Evolutionary conservation across 2,113 vertebrate species (phyloP), one percentile per base, ranked within the genome.

Genomic region (Larimichthys polyactis): DNA sequence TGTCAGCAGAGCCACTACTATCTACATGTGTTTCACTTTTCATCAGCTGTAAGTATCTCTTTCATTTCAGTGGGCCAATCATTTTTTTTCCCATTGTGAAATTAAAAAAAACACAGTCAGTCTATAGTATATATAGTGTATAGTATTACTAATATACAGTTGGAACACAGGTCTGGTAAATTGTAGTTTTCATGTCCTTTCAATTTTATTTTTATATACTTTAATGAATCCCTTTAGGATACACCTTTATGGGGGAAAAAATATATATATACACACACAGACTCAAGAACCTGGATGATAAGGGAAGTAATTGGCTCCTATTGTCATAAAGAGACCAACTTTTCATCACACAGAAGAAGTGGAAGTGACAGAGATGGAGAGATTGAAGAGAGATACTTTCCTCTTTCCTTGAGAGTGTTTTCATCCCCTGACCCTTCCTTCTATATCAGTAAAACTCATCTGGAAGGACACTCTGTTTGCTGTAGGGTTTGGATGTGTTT

Each of bases 381-480:
- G 79, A 81, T 46, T 62, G 71, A 82, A 68, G 64, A 75, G 9
- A 17, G 20, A 20, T 22, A 17, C 36, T 8, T 40, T 40, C 36
- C 36, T 40, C 36, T 9, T 87, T 65, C 84, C 64, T 72, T 57
- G 72, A 78, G 85, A 88, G 77, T 29, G 68, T 71, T 65, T 82
- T 84, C 76, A 69, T 69, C 55, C 59, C 73, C 17, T 82, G 59
- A 79, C 77, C 76, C 75, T 74, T 87, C 71, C 32, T 66, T 62
- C 62, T 57, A 2, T 81, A 80, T 89, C 86, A 75, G 71, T 69
- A 65, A 68, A 78, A 87, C 75, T 90, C 55, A 81, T 64, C 62
- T 17, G 57, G 51, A 73, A 69, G 65, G 69, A 64, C 79, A 27
- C 75, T 57, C 75, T 57, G 77, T 69, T 83, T 83, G 79, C 80